A percentile compares a stretch with the other conserved stretches of the same genome.
Conservation (phyloP, 2,888 invertebrate species). For the Psococerastis gibbosa region DNA sequence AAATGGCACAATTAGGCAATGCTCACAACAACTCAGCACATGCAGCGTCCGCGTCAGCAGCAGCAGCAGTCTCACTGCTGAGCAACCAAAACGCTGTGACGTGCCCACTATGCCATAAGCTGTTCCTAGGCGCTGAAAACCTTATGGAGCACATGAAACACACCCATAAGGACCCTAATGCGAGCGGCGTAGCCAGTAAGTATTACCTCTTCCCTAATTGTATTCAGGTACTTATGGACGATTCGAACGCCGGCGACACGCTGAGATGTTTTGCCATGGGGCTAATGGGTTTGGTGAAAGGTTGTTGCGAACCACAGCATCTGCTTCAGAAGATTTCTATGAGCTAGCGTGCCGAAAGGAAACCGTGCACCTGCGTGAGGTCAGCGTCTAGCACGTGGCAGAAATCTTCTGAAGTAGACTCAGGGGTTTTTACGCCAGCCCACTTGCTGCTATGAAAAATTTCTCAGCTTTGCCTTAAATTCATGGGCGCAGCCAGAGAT, state of each 20-base stretch:
- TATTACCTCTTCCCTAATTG: conserved; percentile 22
- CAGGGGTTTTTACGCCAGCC: too few relatives aligned
- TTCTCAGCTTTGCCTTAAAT: too few relatives aligned
- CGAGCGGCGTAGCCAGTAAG: conserved; percentile 78
- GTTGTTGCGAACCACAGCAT: not conserved
- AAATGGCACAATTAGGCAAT: conserved; percentile 9
- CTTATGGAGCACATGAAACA: conserved; percentile 93
- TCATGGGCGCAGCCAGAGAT: too few relatives aligned
- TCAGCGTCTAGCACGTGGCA: too few relatives aligned
- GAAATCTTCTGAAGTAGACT: too few relatives aligned
- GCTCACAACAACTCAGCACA: conserved; percentile 26
- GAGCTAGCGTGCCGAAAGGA: too few relatives aligned
- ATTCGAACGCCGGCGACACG: too few relatives aligned
- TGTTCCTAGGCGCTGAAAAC: conserved; percentile 81
- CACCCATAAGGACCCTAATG: conserved; percentile 83
- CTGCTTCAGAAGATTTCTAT: not conserved
- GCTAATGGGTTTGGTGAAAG: not conserved
- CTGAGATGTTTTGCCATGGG: too few relatives aligned
- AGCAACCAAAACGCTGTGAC: conserved; percentile 83
- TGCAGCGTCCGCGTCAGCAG: conserved; percentile 75
- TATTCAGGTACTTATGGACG: too few relatives aligned
- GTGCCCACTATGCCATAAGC: conserved; percentile 86
- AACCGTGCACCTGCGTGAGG: too few relatives aligned
- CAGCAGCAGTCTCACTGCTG: too few relatives aligned
- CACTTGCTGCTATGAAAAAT: too few relatives aligned